These are phyloP conservation scores for Montipora capitata DNA, from an alignment of 92 coral and sea anemone species.

Conservation along the genomic window DNA sequence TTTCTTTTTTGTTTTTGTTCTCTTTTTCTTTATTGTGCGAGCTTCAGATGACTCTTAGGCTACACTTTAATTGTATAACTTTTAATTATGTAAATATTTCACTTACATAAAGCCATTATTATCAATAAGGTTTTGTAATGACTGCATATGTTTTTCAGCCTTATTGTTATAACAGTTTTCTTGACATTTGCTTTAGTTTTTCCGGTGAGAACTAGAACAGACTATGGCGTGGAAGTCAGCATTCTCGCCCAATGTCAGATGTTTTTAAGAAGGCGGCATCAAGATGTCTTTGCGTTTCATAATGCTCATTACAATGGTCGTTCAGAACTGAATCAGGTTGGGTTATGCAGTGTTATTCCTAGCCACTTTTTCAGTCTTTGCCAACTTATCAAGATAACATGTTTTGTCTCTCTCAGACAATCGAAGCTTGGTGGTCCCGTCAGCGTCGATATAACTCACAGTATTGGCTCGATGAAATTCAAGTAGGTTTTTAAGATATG, in stretches of 20 bases:
- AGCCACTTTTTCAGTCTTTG: no score
- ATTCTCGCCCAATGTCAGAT: slow-evolving; percentile 71
- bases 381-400: no score
- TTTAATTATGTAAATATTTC: no score
- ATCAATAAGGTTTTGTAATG: no score
- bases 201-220: slow-evolving; percentile 56
- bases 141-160: not conserved
- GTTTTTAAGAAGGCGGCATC: slow-evolving; percentile 55
- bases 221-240: slow-evolving; percentile 51
- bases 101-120: no score
- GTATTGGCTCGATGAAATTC: slow-evolving; percentile 49
- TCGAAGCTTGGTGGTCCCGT: no score
- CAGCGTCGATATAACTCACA: no score
- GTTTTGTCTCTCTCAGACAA: no score
- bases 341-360: not conserved
- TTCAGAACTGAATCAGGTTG: slow-evolving; percentile 68
- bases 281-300: slow-evolving; percentile 41
- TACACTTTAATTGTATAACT: no score
- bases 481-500: slow-evolving; percentile 13
- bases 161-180: not conserved
- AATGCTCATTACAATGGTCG: slow-evolving; percentile 50
- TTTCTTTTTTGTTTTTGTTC: no score
- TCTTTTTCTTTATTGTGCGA: no score
- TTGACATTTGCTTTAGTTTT: slow-evolving; percentile 27
- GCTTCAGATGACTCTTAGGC: no score